Base-by-base conservation (phyloP, 1,140 invertebrate genomes). In the Zaprionus vittiger region DNA sequence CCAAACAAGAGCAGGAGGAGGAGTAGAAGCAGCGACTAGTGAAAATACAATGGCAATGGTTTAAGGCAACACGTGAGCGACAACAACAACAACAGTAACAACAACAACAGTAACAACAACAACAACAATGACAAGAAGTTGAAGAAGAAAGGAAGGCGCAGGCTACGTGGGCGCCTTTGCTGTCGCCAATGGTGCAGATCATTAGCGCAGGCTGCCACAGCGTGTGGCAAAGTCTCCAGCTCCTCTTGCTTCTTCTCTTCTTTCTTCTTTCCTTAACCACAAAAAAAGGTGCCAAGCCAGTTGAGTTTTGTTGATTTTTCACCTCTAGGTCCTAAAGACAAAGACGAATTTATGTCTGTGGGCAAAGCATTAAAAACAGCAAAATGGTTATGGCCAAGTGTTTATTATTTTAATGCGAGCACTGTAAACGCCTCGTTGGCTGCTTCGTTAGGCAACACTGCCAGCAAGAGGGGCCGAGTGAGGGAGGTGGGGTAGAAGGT, bases 341-440 rank as follows among this genome's bases (percentile, higher is more conserved):
- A 83, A 71, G 65, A 63, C 65, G 83, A 77, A 89, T 87, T 87
- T 89, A 80, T 87, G 73, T 78, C 83, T 75, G 61, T 20, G 60
- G 17, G 37, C 38, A 47, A 44, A 44, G n/a, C 41, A 44, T 44
- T 44, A 44, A 44, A 44, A 44, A 56, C 69, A 73, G 76, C 56
- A 80, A 83, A 78, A 73, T 77, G 52, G 60, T 76, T 85, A 68
- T 63, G 57, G 68, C 59, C 64, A 73, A 81, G 68, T 89, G 84
- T 87, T 89, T 83, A 87, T 83, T 89, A 83, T 86, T 89, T 83
- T 75, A 87, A 80, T 80, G 73, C 80, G 66, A 49, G 49, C 38
- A 52, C 59, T 63, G 49, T 52, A 70, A 73, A 76, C 83, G 77
- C 68, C 52, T 57, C 49, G 57, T 31, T 34, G 56, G 22, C 17